A percentile compares a stretch with the other conserved stretches of the same genome.
phyloP scores from a whole-genome alignment of 1,140 invertebrate genomes.

The Physella acuta region DNA sequence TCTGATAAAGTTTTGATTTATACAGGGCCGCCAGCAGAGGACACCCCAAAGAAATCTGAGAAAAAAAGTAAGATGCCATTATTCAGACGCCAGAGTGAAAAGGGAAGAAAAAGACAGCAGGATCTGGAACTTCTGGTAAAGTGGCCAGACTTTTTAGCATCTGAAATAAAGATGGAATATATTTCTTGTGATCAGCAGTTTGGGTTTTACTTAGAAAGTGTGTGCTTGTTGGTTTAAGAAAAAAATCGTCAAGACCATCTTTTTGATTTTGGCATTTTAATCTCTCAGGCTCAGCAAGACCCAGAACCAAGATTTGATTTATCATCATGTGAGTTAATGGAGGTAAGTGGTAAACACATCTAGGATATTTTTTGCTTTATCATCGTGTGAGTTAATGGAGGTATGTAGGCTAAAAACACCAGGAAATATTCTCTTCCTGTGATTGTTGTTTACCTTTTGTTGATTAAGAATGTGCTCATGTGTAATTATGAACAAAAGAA shows the following conservation, averaged over 20 bases:
- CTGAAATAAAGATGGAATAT: no score
- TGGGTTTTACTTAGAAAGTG: no score
- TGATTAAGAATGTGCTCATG: neutral
- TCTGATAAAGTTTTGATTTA: neutral
- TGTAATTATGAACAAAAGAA: neutral
- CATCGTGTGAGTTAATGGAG: constrained; percentile 38
- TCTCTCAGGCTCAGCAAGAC: constrained; percentile 38
- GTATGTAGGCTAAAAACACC: constrained; percentile 23
- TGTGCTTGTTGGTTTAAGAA: neutral
- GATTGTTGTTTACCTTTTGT: constrained; percentile 21
- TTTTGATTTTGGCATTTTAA: neutral
- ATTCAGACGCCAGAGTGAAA: constrained; percentile 40
- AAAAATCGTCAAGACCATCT: no score
- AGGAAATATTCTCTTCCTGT: constrained; percentile 30
- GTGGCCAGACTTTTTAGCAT: no score
- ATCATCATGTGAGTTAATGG: constrained; percentile 38
- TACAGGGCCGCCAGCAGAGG: neutral
- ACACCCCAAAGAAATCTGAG: neutral
- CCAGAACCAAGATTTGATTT: constrained; percentile 43
- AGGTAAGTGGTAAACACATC: constrained; percentile 27
- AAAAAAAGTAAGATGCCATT: constrained; percentile 32
- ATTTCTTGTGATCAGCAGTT: neutral
- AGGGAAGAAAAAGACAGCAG: constrained; percentile 34
- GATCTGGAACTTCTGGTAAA: constrained; percentile 36
- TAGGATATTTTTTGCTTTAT: constrained; percentile 32